Percentiles rank a stretch among this genome's conserved stretches.
phyloP scores from a whole-genome alignment of 2,113 vertebrate genomes.

The Scatophagus argus region DNA sequence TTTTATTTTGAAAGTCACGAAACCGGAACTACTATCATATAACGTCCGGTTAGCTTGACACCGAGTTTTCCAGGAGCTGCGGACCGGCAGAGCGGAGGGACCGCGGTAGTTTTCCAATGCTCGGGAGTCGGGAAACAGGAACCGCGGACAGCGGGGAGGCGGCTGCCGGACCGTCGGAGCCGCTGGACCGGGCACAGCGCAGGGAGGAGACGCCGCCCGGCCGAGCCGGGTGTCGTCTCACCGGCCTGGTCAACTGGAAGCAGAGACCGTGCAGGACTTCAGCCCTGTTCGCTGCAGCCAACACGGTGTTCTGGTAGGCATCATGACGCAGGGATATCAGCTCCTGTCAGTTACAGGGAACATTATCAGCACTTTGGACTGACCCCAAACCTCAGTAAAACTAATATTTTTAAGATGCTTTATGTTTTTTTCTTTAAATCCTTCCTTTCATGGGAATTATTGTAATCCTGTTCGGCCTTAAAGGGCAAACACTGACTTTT shows the following conservation, averaged over 20 bases:
- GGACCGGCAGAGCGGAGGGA: conserved; percentile 45
- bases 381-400: not conserved
- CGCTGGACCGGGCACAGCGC: not conserved
- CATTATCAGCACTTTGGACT: not conserved
- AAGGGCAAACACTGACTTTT: not conserved
- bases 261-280: conserved; percentile 85
- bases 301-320: conserved; percentile 76
- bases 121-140: conserved; percentile 63
- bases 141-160: conserved; percentile 29
- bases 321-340: conserved; percentile 71
- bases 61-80: conserved; percentile 1
- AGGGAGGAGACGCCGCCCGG: conserved; percentile 10
- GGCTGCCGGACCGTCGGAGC: conserved; percentile 21
- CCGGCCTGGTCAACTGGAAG: conserved; percentile 84
- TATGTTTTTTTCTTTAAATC: not conserved
- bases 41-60: not conserved
- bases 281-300: conserved; percentile 86
- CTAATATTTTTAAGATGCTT: not conserved
- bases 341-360: not conserved
- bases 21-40: not conserved
- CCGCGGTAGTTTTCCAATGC: conserved; percentile 56
- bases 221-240: conserved; percentile 36
- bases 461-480: not conserved
- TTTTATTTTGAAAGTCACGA: conserved; percentile 45
- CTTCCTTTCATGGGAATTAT: not conserved